Evolutionary conservation across 2,113 vertebrate species (phyloP), one percentile per base, ranked within the genome.

Genomic region (Hiodon tergisus): DNA sequence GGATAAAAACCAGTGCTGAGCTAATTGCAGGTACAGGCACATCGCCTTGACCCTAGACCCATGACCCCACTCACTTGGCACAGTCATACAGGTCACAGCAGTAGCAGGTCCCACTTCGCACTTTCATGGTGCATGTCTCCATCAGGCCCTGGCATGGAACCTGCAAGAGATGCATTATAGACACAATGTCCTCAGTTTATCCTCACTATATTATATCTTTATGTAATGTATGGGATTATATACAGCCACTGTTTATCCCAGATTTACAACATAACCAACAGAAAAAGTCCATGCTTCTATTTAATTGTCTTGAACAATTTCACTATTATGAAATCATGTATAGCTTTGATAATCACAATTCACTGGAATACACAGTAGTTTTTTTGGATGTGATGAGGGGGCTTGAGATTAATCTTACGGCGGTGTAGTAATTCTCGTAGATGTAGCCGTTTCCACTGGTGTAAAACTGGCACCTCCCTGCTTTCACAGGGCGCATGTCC

Each of bases 51-150:
- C 58, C 58, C 8, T 59, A 11, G 58, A 59, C 58, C 58, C 58
- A 9, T 59, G 58, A 59, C 58, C 58, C 58, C 4, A 81, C 89
- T 90, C 76, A 89, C 89, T 88, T 92, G 71, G 88, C 88, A 3
- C 90, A 91, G 81, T 88, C 60, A 67, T 92, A 91, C 55, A 90
- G 84, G 79, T 92, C 89, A 50, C 90, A 92, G 82, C 90, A 92
- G 81, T 90, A 91, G 72, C 89, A 91, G 59, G 89, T 92, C 6
- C 87, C 87, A 69, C 89, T 92, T 17, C 85, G 81, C 2, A 90
- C 78, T 0, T 82, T 84, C 78, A 89, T 75, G 73, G 46, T 87
- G 60, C 90, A 91, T 0, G 86, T 80, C 75, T 90, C 89, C 6
- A 75, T 79, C 48, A 86, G 81, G 17, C 70, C 87, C 81, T 85